Percentiles rank a stretch among this genome's conserved stretches.
These are phyloP conservation scores for Trypoxylon attenuatum DNA, from an alignment of 2,888 invertebrate species.

Conservation along the genomic window DNA sequence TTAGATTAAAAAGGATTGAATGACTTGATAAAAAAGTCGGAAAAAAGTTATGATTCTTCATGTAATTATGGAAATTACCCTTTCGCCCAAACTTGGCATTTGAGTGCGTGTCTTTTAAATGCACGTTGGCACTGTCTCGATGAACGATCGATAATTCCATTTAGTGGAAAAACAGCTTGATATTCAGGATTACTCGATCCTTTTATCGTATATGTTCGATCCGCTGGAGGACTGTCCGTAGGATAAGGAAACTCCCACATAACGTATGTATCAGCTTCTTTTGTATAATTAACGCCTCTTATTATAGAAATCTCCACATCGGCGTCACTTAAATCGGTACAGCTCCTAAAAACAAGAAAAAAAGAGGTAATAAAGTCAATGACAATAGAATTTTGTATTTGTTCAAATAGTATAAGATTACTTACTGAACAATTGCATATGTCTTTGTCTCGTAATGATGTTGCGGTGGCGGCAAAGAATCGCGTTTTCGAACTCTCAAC, in stretches of 20 bases:
- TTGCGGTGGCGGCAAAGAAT: constrained; percentile 82
- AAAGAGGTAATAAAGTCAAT: neutral
- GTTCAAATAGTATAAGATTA: constrained; percentile 16
- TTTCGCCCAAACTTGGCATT: constrained; percentile 93
- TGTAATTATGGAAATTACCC: constrained; percentile 81
- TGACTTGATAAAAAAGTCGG: too few species aligned
- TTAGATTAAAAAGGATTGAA: too few species aligned
- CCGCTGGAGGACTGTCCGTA: constrained; percentile 83
- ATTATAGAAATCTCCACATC: constrained; percentile 91
- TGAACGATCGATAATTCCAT: constrained; percentile 86
- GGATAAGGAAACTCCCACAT: constrained; percentile 95
- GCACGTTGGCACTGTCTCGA: constrained; percentile 88
- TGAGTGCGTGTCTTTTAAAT: constrained; percentile 92
- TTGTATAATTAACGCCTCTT: constrained; percentile 91
- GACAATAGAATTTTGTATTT: neutral
- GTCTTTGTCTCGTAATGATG: constrained; percentile 95
- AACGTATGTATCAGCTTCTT: constrained; percentile 94
- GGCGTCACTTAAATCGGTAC: constrained; percentile 94
- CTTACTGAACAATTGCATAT: constrained; percentile 91
- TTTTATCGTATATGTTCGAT: constrained; percentile 86
- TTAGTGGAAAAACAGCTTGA: constrained; percentile 81
- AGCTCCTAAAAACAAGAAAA: constrained; percentile 77
- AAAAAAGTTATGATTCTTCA: constrained; percentile 23
- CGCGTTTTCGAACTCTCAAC: constrained; percentile 83
- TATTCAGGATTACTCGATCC: constrained; percentile 94